Conservation (phyloP, 1,140 invertebrate genomes). For the Limonius californicus region DNA sequence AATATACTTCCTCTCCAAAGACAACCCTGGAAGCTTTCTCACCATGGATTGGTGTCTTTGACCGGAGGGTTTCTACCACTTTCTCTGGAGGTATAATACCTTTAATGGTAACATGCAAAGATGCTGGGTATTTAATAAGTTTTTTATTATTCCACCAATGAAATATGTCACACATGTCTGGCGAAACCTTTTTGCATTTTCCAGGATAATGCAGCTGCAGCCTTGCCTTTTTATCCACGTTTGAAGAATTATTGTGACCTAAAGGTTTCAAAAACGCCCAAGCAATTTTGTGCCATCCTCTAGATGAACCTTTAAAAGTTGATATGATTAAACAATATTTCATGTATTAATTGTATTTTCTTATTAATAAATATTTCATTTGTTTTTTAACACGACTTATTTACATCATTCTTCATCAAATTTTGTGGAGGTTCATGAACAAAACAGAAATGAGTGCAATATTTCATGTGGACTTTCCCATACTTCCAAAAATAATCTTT, state of each 20-base stretch:
- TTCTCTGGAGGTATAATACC: slow-evolving; percentile 25
- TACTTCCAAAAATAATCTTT: too few relatives aligned
- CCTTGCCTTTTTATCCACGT: slow-evolving; percentile 38
- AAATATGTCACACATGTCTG: slow-evolving; percentile 28
- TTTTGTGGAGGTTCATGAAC: too few relatives aligned
- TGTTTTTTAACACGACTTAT: too few relatives aligned
- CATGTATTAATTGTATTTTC: too few relatives aligned
- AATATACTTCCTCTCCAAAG: background rate
- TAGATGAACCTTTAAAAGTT: background rate
- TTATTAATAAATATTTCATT: background rate
- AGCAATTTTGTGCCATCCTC: slow-evolving; percentile 35
- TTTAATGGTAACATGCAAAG: slow-evolving; percentile 36
- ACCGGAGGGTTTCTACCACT: slow-evolving; percentile 30
- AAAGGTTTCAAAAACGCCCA: slow-evolving; percentile 42
- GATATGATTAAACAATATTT: too few relatives aligned
- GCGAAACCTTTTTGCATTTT: slow-evolving; percentile 22
- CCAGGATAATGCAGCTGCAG: slow-evolving; percentile 37
- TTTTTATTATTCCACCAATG: slow-evolving; percentile 37
- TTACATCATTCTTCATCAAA: too few relatives aligned
- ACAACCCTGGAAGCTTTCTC: slow-evolving; percentile 18
- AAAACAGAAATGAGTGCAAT: too few relatives aligned
- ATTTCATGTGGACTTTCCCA: too few relatives aligned
- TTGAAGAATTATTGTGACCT: slow-evolving; percentile 25
- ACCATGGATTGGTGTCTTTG: slow-evolving; percentile 29
- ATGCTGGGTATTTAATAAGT: slow-evolving; percentile 41